Base-by-base conservation (phyloP, 2,888 invertebrate species). In the Spilarctia lutea region DNA sequence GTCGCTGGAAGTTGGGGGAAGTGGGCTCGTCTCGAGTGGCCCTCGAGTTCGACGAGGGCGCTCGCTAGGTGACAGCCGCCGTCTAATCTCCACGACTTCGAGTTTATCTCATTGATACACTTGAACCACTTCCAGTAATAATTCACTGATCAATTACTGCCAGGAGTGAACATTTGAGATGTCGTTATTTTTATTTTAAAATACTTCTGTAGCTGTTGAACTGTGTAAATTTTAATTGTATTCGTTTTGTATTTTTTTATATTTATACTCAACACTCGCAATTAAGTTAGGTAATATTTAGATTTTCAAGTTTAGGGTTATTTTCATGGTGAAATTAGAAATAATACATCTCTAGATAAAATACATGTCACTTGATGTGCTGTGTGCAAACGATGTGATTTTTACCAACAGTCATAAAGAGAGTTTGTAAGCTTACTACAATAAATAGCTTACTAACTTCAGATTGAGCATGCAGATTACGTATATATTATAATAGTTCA, bases 21-120 rank as follows among this genome's bases (percentile, higher is more conserved):
- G 89, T 88, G 87, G 89, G 87, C 92, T 93, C 86, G 93, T 93
- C 92, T 94, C 93, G 86, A 95, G 95, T 85, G 91, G 86, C 87
- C 78, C 93, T 92, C 81, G 82, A 86, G 83, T 84, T 86, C 87
- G 85, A 86, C 84, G 87, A 92, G 92, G 85, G 88, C 90, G 87
- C 87, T 89, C 71, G 85, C 88, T 88, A 93, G 91, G 91, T 94
- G 94, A 92, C 94, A 91, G 90, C 90, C 90, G 81, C 90, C 90
- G 91, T 92, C 92, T 94, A 94, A 94, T 94, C 93, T 93, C 89
- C 72, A 72, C 86, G 85, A 87, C 90, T 91, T 92, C 89, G 88
- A 89, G 88, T 89, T 88, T 88, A 90, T 89, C 89, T 86, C 88
- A 90, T 88, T 89, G 89, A 90, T 89, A 87, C 86, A 87, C 88